phyloP scores from a whole-genome alignment of 2,888 invertebrate species.

The Atherix ibis region DNA sequence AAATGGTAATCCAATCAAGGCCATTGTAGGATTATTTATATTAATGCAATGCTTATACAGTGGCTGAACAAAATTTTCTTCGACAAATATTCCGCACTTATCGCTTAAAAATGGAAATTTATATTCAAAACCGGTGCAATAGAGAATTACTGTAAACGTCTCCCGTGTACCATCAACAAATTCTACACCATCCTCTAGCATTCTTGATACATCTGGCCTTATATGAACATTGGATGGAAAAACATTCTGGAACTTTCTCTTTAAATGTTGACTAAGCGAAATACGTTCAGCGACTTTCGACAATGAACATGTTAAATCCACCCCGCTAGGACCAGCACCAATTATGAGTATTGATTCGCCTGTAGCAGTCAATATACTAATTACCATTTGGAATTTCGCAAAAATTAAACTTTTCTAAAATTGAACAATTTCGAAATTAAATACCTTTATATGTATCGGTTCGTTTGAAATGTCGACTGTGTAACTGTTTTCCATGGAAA shows the following conservation, averaged over 20 bases:
- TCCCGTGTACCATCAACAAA: slow-evolving; percentile 50
- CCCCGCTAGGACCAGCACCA: slow-evolving; percentile 78
- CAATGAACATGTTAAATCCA: slow-evolving; percentile 57
- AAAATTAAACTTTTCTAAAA: background rate
- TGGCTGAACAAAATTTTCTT: slow-evolving; percentile 67
- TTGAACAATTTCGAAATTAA: no score
- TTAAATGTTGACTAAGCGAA: slow-evolving; percentile 52
- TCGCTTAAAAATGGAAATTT: slow-evolving; percentile 58
- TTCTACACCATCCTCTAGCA: slow-evolving; percentile 37
- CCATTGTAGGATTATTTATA: slow-evolving; percentile 62
- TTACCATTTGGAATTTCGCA: no score
- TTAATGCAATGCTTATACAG: slow-evolving; percentile 79
- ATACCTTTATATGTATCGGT: slow-evolving; percentile 49
- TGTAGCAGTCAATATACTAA: no score
- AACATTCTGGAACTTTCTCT: slow-evolving; percentile 42
- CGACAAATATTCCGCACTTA: slow-evolving; percentile 52
- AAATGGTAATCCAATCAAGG: slow-evolving; percentile 69
- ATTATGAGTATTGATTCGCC: slow-evolving; percentile 58
- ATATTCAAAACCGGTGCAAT: slow-evolving; percentile 68
- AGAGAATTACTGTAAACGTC: slow-evolving; percentile 52
- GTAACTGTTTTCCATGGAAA: slow-evolving; percentile 42
- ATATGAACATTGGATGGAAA: slow-evolving; percentile 51
- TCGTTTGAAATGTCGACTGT: slow-evolving; percentile 73
- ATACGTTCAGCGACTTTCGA: slow-evolving; percentile 45
- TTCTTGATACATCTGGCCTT: slow-evolving; percentile 43